phyloP scores from a whole-genome alignment of 1,140 invertebrate genomes.

The Drosophila bocqueti region DNA sequence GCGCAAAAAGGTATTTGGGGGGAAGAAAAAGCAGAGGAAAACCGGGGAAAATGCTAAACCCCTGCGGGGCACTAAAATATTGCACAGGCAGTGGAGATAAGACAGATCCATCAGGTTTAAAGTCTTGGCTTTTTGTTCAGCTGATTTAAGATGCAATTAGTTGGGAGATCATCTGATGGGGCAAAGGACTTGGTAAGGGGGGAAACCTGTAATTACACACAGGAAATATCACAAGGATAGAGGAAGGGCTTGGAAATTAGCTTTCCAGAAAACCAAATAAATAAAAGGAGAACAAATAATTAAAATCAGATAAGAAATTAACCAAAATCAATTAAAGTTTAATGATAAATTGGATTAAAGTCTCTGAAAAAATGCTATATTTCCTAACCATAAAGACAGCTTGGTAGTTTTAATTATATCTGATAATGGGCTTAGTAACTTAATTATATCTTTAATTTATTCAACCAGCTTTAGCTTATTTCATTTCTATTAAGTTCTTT shows the following conservation, averaged over 20 bases:
- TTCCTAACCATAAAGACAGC: background rate
- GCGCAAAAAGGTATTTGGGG: background rate
- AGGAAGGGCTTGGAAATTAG: background rate
- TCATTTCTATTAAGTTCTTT: background rate
- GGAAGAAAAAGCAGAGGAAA: background rate
- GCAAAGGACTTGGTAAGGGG: background rate
- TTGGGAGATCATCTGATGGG: conserved; percentile 18
- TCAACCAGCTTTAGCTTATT: background rate
- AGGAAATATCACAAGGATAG: conserved; percentile 6
- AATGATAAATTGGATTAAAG: background rate
- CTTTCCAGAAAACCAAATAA: background rate
- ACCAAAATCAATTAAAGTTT: background rate
- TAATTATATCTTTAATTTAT: background rate
- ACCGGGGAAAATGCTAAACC: conserved; percentile 37
- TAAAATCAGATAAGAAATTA: background rate
- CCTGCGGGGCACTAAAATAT: conserved; percentile 41
- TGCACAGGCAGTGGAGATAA: conserved; percentile 17
- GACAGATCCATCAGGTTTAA: conserved; percentile 42
- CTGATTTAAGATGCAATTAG: conserved; percentile 45
- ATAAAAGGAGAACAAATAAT: background rate
- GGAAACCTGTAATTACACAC: background rate
- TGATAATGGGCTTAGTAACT: background rate
- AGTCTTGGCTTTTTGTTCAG: conserved; percentile 9
- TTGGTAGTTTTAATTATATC: background rate
- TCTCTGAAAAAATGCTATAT: no score